Evolutionary conservation across 2,888 invertebrate species (phyloP).

Genomic region (Chaitophorus viminalis): DNA sequence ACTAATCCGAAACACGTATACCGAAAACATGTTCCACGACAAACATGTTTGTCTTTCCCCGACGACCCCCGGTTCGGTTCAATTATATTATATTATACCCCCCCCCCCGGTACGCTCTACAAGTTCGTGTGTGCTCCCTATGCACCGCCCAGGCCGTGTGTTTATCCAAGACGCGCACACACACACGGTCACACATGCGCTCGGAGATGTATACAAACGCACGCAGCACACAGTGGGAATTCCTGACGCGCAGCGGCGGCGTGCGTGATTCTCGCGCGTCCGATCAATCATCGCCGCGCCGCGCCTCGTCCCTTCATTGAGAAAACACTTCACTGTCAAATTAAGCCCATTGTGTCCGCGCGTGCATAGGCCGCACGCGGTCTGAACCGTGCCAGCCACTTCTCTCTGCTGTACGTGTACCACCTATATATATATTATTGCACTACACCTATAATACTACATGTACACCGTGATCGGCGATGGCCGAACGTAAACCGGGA

Average conservation of each 20-base stretch:
- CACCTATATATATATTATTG: too few relatives aligned
- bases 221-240: slow-evolving; percentile 3
- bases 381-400: background rate
- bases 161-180: slow-evolving; percentile 34
- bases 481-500: too few relatives aligned
- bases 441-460: too few relatives aligned
- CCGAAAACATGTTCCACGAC: slow-evolving; percentile 54
- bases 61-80: background rate
- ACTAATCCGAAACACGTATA: slow-evolving; percentile 54
- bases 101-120: background rate
- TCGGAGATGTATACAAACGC: background rate
- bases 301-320: slow-evolving; percentile 37
- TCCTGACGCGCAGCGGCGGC: slow-evolving; percentile 20
- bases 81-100: background rate
- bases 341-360: slow-evolving; percentile 52
- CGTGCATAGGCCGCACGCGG: background rate
- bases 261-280: slow-evolving; percentile 41
- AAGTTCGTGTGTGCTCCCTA: background rate
- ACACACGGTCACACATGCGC: too few relatives aligned
- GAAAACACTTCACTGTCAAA: slow-evolving; percentile 60
- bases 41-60: slow-evolving; percentile 51
- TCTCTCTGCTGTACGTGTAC: too few relatives aligned
- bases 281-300: slow-evolving; percentile 55
- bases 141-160: slow-evolving; percentile 7
- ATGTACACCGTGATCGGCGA: too few relatives aligned